Evolutionary conservation across 2,888 invertebrate species (phyloP), one percentile per base, ranked within the genome.

Genomic region (Adela reaumurella): DNA sequence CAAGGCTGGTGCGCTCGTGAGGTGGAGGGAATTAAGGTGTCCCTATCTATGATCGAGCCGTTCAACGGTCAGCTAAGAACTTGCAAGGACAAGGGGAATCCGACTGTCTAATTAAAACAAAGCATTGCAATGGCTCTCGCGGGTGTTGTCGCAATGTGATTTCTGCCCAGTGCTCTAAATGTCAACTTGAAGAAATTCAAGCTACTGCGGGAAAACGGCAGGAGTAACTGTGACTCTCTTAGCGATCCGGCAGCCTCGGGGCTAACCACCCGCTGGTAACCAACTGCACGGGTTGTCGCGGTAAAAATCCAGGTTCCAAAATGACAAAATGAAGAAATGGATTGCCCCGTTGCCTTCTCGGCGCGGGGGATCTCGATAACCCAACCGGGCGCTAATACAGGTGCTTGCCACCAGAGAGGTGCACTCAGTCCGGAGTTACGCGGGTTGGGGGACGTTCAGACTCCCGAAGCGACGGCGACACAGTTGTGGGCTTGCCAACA

Each of bases 81-180:
- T 83, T 82, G 81, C 74, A 82, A 82, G 82, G 82, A 82, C 83
- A 69, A 70, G 80, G 81, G 78, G 80, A 81, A 81, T 82, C 82
- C 78, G 83, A 83, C 82, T 82, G 82, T 83, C 81, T 83, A 83
- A 84, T 83, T 81, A 84, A 84, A 83, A 83, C 83, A 84, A 79
- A 83, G 84, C 83, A 83, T 83, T 82, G 82, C 80, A 83, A 84
- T 83, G 83, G 81, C 80, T 79, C 74, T 70, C 68, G 67, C 71
- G 77, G 74, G 77, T 80, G 76, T 74, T 81, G 80, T 80, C 81
- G 74, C 78, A 79, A 81, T 81, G 83, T 85, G 84, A 85, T 85
- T 85, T 85, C 84, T 84, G 82, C 83, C 83, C 83, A 84, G n/a
- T n/a, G n/a, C n/a, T n/a, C n/a, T n/a, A n/a, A n/a, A n/a, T n/a